Evolutionary conservation across 2,888 invertebrate species (phyloP), one percentile per base, ranked within the genome.

Genomic region (Tenthredo mesomela): DNA sequence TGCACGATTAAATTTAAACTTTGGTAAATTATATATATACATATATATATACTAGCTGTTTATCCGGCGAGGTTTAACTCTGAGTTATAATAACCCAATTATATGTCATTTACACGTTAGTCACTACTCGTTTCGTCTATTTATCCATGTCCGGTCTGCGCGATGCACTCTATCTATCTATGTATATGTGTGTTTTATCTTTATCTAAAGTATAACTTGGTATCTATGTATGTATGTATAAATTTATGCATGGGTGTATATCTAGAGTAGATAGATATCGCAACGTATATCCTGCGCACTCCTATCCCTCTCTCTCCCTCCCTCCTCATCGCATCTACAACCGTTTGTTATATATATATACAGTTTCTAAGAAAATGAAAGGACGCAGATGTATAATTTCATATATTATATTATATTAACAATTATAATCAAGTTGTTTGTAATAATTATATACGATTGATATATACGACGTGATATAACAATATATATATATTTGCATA

Each of bases 41-140:
- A n/a, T n/a, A n/a, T n/a, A n/a, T n/a, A n/a, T n/a, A n/a, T 12
- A 21, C 61, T 61, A 10, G 61, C 25, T 61, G 61, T 61, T 61
- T 61, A 61, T 61, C 61, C 21, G 61, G 61, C 61, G 21, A 61
- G 21, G 61, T 61, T 61, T 25, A 86, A 85, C 86, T 86, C 86
- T 87, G 88, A 88, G 87, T 86, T 91, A 91, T 91, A 91, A 92
- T 90, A 89, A 90, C 89, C 90, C 90, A 92, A 91, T 92, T 91
- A 90, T 88, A 88, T 91, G 90, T 90, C 90, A 91, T 91, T 91
- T 91, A 90, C 89, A 91, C 91, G 89, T 89, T 91, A 91, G 87
- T 92, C 70, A 33, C 78, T 78, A 33, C 78, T 78, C 92, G 90
- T 88, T 88, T 89, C 84, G 87, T 86, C 90, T 89, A 91, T 91